Conservation (phyloP, 2,113 vertebrate species). For the Zosterops lateralis region DNA sequence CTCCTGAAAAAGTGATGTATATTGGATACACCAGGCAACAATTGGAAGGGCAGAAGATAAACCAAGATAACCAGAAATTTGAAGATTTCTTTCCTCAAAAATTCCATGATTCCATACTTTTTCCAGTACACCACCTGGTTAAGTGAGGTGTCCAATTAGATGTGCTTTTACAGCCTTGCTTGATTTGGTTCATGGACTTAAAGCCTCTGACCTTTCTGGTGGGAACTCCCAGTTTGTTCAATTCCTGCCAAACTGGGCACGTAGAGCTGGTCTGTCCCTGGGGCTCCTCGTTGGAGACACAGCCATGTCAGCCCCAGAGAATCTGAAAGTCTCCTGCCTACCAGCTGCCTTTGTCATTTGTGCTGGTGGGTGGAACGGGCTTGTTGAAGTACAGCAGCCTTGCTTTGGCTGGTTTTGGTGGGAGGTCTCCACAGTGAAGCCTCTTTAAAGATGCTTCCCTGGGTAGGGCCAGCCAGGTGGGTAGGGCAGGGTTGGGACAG, state of each 20-base stretch:
- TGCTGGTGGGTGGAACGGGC: not conserved
- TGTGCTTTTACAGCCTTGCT: not conserved
- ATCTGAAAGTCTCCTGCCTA: not conserved
- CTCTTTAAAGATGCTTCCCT: not conserved
- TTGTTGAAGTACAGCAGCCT: not conserved
- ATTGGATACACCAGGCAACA: not conserved
- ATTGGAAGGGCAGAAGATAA: not conserved
- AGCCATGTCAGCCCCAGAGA: not conserved
- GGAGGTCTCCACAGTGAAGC: not conserved
- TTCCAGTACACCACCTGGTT: not conserved
- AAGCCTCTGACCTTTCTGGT: not conserved
- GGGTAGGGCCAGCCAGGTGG: not conserved
- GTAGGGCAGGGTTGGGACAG: not conserved
- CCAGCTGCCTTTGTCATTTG: not conserved
- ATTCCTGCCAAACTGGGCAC: not conserved
- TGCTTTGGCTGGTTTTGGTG: not conserved
- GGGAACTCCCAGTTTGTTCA: not conserved
- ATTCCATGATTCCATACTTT: not conserved
- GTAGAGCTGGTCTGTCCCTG: accelerated
- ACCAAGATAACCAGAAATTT: not conserved
- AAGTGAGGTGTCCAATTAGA: not conserved
- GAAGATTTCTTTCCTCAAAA: not conserved
- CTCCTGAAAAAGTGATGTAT: accelerated
- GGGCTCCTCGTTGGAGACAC: not conserved
- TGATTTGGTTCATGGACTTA: not conserved